These are phyloP conservation scores for Antheraea mylitta DNA, from an alignment of 1,140 invertebrate species.

Conservation along the genomic window DNA sequence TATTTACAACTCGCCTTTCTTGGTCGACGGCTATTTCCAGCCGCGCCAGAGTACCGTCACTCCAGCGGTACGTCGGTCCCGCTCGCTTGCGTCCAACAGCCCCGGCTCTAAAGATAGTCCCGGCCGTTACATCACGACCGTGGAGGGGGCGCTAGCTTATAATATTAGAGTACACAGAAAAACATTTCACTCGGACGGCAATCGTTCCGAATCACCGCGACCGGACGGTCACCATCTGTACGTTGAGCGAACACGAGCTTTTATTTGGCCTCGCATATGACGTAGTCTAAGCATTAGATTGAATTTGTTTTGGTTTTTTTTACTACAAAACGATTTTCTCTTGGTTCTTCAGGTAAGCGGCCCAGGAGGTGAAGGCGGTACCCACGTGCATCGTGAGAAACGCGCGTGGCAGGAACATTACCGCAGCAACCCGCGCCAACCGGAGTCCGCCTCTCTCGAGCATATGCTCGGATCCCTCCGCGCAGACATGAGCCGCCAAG, in stretches of 20 bases:
- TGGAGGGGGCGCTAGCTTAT: constrained; percentile 75
- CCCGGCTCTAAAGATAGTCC: constrained; percentile 65
- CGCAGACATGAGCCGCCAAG: constrained; percentile 97
- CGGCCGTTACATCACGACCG: constrained; percentile 69
- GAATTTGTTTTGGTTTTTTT: neutral
- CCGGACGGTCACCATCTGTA: constrained; percentile 59
- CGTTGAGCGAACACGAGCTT: constrained; percentile 38
- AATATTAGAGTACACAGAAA: constrained; percentile 78
- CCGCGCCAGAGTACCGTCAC: constrained; percentile 44
- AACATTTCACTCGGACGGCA: constrained; percentile 73
- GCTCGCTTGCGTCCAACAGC: constrained; percentile 44
- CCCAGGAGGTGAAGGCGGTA: constrained; percentile 52
- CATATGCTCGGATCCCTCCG: constrained; percentile 85
- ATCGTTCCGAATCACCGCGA: constrained; percentile 59
- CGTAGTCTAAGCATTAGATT: neutral
- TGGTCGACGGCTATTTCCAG: constrained; percentile 80
- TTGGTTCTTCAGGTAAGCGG: constrained; percentile 57
- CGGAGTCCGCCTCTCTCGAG: constrained; percentile 72
- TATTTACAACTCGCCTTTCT: constrained; percentile 80
- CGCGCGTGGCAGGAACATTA: constrained; percentile 73
- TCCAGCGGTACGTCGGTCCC: constrained; percentile 56
- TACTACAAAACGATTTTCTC: neutral
- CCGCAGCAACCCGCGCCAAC: constrained; percentile 67
- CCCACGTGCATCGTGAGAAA: constrained; percentile 66
- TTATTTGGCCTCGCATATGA: constrained; percentile 19